Evolutionary conservation across 1,140 invertebrate genomes (phyloP), one percentile per base, ranked within the genome.

Genomic region (Schlechtendalia chinensis): DNA sequence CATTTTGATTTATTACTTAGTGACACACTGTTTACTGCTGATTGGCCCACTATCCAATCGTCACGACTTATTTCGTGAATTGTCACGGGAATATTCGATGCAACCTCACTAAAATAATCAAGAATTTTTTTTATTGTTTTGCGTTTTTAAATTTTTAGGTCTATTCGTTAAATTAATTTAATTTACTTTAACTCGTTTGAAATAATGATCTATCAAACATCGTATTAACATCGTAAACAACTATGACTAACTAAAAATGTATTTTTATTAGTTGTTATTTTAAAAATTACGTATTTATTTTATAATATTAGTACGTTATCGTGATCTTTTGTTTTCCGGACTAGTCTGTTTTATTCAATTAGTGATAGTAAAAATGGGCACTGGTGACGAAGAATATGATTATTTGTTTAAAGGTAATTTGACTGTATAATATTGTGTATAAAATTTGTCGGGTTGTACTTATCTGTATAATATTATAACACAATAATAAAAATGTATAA

Each of bases 301-400:
- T 29, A 19, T 27, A 61, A 39, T 39, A 39, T 39, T 27, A 47
- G 75, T 79, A 61, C 75, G 75, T 79, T 79, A 79, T 79, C 75
- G 75, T 61, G 58, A 79, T 79, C 75, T 79, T 79, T 79, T 79
- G 75, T 79, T 59, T 63, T 47, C 56, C 24, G 39, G 17, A 63
- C 24, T 61, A 79, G 24, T 79, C n/a, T 24, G 29, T 63, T 47
- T 24, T 17, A 79, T 47, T 63, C 16, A 50, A 47, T 45, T 61
- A 79, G 58, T 79, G 58, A 63, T 47, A 61, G 58, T 8, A 45
- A 79, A 77, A 89, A 97, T 96, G 94, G 94, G 93, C 87, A 94
- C 93, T 88, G 95, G 96, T 89, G 97, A 98, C 89, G 97, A 98
- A 89, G 97, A 99, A 90, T 99, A 99, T 88, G 98, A 99, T 90